Percentiles rank a stretch among this genome's conserved stretches.
Conservation (phyloP, 2,797 vertebrate genomes). For the Falco concolor region DNA sequence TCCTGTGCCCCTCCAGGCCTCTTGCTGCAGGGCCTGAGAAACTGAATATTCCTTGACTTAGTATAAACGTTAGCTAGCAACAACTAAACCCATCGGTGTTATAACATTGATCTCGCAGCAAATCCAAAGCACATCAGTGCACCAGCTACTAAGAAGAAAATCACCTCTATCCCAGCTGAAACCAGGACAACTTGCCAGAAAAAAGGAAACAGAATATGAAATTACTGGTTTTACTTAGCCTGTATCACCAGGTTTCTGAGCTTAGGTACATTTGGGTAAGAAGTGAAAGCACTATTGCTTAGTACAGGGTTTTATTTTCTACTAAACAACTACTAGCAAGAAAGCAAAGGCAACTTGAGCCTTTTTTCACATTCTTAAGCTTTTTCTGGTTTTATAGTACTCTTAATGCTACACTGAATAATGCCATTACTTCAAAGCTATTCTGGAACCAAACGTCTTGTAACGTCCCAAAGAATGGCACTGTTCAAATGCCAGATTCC, state of each 20-base stretch:
- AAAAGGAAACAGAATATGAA: background rate
- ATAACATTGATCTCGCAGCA: too few relatives aligned
- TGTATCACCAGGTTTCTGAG: background rate
- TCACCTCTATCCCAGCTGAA: too few relatives aligned
- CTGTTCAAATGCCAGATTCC: background rate
- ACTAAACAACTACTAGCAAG: background rate
- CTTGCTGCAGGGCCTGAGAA: too few relatives aligned
- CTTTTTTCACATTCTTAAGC: background rate
- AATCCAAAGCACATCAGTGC: too few relatives aligned
- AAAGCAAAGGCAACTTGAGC: background rate
- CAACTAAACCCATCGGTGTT: too few relatives aligned
- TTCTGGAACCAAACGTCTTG: constrained; percentile 31
- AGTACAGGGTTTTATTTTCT: background rate
- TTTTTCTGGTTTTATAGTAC: background rate
- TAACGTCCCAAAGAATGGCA: background rate
- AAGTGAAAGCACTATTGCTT: background rate
- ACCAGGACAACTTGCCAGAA: background rate
- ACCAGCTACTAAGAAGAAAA: too few relatives aligned
- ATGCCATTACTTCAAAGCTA: background rate
- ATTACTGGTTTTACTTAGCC: background rate
- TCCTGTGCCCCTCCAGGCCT: too few relatives aligned
- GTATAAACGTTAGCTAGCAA: too few relatives aligned
- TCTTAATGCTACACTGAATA: background rate
- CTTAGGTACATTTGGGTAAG: background rate
- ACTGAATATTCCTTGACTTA: too few relatives aligned